Evolutionary conservation across 2,888 invertebrate species (phyloP), one percentile per base, ranked within the genome.

Genomic region (Lamproptera curius): DNA sequence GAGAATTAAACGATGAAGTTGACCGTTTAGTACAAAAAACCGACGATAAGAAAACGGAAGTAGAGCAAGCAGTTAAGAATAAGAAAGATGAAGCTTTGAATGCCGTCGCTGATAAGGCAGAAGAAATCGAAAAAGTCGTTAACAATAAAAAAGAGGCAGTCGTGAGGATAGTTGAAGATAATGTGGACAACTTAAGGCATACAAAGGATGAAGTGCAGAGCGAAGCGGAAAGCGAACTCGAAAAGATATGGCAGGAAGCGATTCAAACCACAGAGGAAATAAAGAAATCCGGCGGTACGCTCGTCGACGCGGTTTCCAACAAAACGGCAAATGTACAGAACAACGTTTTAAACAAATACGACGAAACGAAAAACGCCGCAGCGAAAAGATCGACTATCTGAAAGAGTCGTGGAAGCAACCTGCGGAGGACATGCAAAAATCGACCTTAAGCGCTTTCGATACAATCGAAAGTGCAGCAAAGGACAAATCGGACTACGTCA

Each of bases 391-490:
- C 6, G 57, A 57, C 26, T 63, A 76, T 50, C 52, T 83, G 31
- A 76, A 84, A 48, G 63, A 68, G 52, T 77, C 81, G 36, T 71
- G 82, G 16, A 74, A 73, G 55, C 71, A 76, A 50, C 76, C 80
- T 58, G 77, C 79, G 65, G 78, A 69, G 63, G 69, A 76, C 67
- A 71, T 67, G 56, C 82, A 86, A 73, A 75, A 85, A 55, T 69
- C 84, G 53, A 63, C 85, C 78, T 84, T 85, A 67, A 76, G 81
- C 70, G 60, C 85, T 76, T 83, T 85, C 78, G 87, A 81, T 65
- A 76, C 65, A 56, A 52, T 85, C 76, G 85, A 86, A 85, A 80
- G 81, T 74, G 72, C 82, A 51, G 74, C 83, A 58, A 86, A 82
- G 81, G 86, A 82, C 56, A 82, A 70, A 73, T 67, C 76, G 63